Conservation (phyloP, 1,140 invertebrate genomes). For the Euura lappo region DNA sequence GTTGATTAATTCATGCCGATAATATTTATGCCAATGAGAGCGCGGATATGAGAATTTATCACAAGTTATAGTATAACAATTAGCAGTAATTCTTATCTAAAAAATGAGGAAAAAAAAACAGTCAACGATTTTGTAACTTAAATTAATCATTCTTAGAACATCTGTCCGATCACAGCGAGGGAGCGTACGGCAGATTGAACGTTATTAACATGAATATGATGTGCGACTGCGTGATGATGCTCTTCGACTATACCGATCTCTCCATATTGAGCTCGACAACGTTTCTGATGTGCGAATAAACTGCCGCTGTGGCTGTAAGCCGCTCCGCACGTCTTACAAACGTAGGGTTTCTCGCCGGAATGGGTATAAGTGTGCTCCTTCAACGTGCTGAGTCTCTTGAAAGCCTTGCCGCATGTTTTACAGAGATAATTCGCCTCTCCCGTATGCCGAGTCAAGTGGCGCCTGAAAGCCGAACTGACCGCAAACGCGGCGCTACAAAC, state of each 20-base stretch:
- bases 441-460: constrained; percentile 67
- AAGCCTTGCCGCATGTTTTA: constrained; percentile 69
- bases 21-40: not conserved
- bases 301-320: constrained; percentile 60
- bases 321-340: constrained; percentile 64
- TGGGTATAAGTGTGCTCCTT: constrained; percentile 65
- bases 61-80: not conserved
- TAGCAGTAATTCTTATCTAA: not conserved
- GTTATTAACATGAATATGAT: constrained; percentile 57
- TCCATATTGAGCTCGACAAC: constrained; percentile 52
- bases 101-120: not conserved
- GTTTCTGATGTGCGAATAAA: constrained; percentile 60
- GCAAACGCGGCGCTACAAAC: constrained; percentile 60
- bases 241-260: constrained; percentile 52
- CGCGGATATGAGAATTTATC: constrained; percentile 3
- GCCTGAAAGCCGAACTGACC: constrained; percentile 55
- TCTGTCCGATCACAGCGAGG: constrained; percentile 55
- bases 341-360: constrained; percentile 64
- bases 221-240: constrained; percentile 36
- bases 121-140: not conserved
- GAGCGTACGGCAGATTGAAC: constrained; percentile 53
- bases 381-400: constrained; percentile 67
- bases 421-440: constrained; percentile 67
- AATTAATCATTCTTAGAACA: constrained; percentile 40
- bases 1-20: not conserved